These are phyloP conservation scores for Bugulina stolonifera DNA, from an alignment of 2,888 invertebrate species.

Conservation along the genomic window DNA sequence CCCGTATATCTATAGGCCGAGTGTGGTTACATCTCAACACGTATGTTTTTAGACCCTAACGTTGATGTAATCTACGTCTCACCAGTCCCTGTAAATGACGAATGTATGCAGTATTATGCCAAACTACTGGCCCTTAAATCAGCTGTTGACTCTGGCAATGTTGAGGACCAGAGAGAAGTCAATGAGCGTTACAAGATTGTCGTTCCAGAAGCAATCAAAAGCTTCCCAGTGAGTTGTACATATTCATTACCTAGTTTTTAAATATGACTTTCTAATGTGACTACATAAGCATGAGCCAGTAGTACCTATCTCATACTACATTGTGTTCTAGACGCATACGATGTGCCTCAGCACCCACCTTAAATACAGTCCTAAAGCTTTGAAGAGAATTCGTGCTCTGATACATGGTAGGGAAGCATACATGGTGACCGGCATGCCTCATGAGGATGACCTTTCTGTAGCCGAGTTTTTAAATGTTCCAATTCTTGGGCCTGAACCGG, in stretches of 20 bases:
- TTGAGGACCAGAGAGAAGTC: conserved; percentile 45
- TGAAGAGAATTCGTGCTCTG: conserved; percentile 46
- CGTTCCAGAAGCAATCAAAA: conserved; percentile 50
- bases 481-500: conserved; percentile 48
- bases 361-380: conserved; percentile 50
- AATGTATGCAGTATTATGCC: conserved; percentile 51
- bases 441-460: conserved; percentile 49
- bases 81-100: conserved; percentile 51
- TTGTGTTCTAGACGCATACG: conserved; percentile 41
- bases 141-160: conserved; percentile 46
- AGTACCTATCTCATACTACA: conserved; percentile 4
- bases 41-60: conserved; percentile 50
- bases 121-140: conserved; percentile 48
- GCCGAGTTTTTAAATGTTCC: conserved; percentile 48
- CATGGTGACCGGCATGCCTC: conserved; percentile 48
- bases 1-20: no score
- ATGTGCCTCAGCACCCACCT: conserved; percentile 51
- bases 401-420: conserved; percentile 50
- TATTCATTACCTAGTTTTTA: no score
- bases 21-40: no score
- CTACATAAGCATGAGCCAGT: no score
- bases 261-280: no score
- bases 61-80: conserved; percentile 53
- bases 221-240: conserved; percentile 52
- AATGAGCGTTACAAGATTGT: conserved; percentile 49